Evolutionary conservation across 92 coral and sea anemone genomes (phyloP).

Genomic region (Epizoanthus stellaris): DNA sequence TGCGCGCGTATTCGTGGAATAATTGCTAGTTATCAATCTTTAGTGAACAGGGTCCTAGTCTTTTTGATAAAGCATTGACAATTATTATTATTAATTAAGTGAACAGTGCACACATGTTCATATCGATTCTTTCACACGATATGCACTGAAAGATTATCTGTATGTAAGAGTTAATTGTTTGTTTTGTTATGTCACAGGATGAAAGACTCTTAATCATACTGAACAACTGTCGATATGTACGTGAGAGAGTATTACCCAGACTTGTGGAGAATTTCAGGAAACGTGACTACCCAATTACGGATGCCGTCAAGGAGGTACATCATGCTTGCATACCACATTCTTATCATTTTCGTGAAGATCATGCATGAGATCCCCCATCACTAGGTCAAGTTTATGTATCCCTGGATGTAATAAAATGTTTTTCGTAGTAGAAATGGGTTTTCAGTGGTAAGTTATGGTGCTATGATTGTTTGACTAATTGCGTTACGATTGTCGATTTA

Average conservation of each 20-base stretch:
- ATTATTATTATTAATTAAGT: too few species aligned
- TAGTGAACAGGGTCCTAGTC: too few species aligned
- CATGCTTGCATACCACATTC: background rate
- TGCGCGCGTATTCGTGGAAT: background rate
- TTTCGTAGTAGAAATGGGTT: too few species aligned
- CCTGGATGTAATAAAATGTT: too few species aligned
- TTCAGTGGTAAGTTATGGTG: too few species aligned
- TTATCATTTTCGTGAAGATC: background rate
- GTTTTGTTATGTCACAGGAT: conserved; percentile 67
- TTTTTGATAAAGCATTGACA: too few species aligned
- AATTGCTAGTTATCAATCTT: too few species aligned
- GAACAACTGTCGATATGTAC: conserved; percentile 91
- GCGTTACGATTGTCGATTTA: too few species aligned
- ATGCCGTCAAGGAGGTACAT: conserved; percentile 73
- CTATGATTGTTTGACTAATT: too few species aligned
- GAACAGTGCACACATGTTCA: background rate
- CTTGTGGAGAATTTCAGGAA: conserved; percentile 88
- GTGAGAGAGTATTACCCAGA: conserved; percentile 83
- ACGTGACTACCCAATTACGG: conserved; percentile 75
- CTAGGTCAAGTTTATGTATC: background rate
- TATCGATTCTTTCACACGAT: background rate
- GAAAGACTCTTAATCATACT: conserved; percentile 93
- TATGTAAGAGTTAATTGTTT: too few species aligned
- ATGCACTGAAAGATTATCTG: too few species aligned
- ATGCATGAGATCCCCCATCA: too few species aligned